Evolutionary conservation across 2,113 vertebrate genomes (phyloP), one percentile per base, ranked within the genome.

Genomic region (Pipra filicauda): DNA sequence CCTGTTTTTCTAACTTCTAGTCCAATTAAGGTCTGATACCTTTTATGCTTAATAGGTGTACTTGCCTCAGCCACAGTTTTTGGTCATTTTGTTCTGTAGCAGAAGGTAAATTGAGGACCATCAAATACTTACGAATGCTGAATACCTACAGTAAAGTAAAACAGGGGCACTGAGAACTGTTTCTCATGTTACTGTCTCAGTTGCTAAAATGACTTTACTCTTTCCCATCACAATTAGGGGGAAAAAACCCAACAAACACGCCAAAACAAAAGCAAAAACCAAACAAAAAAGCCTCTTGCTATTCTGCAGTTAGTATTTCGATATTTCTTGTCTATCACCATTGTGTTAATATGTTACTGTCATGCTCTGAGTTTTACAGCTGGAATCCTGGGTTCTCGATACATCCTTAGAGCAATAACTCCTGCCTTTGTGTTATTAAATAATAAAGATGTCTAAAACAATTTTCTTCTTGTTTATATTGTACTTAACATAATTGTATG

Each of bases 401-500:
- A 44, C 23, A 61, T 62, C 69, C 80, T 81, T 57, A 94, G 93
- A 94, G 51, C 58, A 51, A 64, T 90, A 91, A 69, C 48, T 91
- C 48, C 21, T 94, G 72, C 69, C n/a, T 91, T 91, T 95, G 88
- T 96, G 93, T 95, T 90, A 65, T 61, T 92, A 65, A 93, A 93
- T 77, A 97, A 97, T 97, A 97, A 97, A 97, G 88, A 81, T 94
- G 69, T 92, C 83, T 92, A 27, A 96, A 97, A 69, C 72, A 23
- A 79, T 91, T 89, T 92, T 88, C 67, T 95, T 95, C 93, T 94
- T 94, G 93, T 96, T 96, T 92, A 95, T 96, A 94, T 96, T 96
- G 76, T 96, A 65, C 79, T 92, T 94, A 84, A 78, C 16, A 3
- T 90, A 90, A 94, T 28, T 78, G 31, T 86, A 43, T 74, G 69